Conservation (phyloP, 2,113 vertebrate genomes). For the Pygathrix nemaeus region DNA sequence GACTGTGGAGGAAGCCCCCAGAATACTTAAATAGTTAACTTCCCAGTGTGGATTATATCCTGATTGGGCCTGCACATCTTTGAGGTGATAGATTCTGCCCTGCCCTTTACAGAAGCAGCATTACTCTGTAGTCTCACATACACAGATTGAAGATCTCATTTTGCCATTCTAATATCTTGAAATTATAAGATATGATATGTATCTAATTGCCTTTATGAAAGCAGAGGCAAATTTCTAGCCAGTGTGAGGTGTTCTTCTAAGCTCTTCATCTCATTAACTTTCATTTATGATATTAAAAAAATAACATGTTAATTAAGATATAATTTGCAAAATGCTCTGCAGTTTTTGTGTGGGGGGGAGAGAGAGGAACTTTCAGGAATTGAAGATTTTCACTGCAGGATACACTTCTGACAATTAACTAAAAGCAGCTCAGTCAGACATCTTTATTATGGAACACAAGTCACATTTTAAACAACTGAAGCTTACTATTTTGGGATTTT, state of each 20-base stretch:
- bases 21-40: background rate
- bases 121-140: background rate
- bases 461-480: background rate
- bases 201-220: background rate
- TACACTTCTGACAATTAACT: background rate
- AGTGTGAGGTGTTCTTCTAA: background rate
- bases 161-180: background rate
- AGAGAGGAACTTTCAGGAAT: background rate
- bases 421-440: background rate
- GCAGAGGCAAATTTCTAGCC: constrained; percentile 25
- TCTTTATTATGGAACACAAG: background rate
- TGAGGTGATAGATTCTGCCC: background rate
- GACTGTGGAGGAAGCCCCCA: background rate
- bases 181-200: no score
- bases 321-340: background rate
- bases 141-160: background rate
- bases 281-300: background rate
- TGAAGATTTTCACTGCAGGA: constrained; percentile 23
- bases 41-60: background rate
- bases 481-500: background rate
- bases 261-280: background rate
- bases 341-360: background rate
- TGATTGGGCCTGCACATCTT: background rate
- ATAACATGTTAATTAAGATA: background rate
- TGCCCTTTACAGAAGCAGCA: background rate